Base-by-base conservation (phyloP, 2,888 invertebrate species). In the Tryphoninae sp. region DNA sequence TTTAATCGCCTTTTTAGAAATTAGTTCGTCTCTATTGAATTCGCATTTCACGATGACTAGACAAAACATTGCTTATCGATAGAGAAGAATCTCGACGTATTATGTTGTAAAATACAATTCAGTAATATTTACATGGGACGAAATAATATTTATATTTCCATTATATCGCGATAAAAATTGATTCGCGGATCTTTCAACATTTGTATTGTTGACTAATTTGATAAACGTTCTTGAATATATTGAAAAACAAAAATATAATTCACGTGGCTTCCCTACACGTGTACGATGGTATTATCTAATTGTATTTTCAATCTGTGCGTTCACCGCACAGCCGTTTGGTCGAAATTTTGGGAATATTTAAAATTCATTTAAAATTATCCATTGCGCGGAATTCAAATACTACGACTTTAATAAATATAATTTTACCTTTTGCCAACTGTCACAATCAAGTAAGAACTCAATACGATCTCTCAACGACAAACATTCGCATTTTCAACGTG, bases 381-480 rank as follows among this genome's bases (percentile, higher is more conserved):
- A 33, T 33, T 6, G 33, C 33, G 33, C 33, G 33, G 0, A 33
- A 33, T 33, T 33, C 33, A 6, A 6, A 6, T 33, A 33, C 33
- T 7, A 33, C 33, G 6, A 33, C 33, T 33, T 33, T 33, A 33
- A 33, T 3, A 33, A 33, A 33, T 33, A 33, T 33, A 13, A 13
- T 45, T 45, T 45, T 13, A 45, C 45, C 3, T 45, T 45, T 45
- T 11, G 9, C 13, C 8, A 45, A 11, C 45, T 45, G 9, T 45
- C 45, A 45, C 9, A 61, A 13, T 33, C 4, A 19, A 19, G n/a
- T 58, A 19, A 40, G 26, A 49, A 59, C 23, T 67, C 26, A 67
- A 42, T 26, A 45, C 67, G 45, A 59, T 71, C 49, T 53, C 42
- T 71, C 45, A 77, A 69, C 69, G 77, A 55, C n/a, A 26, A 64